These are phyloP conservation scores for Cavia aperea DNA, from an alignment of 2,113 vertebrate species.

Conservation along the genomic window DNA sequence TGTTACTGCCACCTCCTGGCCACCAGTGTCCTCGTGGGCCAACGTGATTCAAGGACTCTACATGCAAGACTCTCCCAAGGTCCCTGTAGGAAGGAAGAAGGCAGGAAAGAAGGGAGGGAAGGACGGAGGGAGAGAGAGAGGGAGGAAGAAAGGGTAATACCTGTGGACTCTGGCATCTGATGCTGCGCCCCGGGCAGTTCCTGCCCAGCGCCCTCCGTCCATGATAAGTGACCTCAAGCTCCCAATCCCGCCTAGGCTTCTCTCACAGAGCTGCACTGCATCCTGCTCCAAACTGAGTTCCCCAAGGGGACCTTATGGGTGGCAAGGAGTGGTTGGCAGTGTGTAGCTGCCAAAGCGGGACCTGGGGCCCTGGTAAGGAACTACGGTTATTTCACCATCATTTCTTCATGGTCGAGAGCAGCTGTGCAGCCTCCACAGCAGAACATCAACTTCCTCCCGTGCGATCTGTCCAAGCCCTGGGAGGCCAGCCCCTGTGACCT, in stretches of 20 bases:
- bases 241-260: not conserved
- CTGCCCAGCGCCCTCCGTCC: not conserved
- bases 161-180: not conserved
- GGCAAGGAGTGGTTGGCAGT: not conserved
- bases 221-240: not conserved
- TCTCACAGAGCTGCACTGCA: not conserved
- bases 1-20: not conserved
- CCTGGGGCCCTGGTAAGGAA: not conserved
- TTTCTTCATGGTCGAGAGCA: not conserved
- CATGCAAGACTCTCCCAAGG: not conserved
- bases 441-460: not conserved
- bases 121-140: too few species aligned
- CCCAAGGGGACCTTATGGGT: not conserved
- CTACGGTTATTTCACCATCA: not conserved
- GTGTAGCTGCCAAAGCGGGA: not conserved
- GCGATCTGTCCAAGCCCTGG: not conserved
- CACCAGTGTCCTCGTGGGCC: not conserved
- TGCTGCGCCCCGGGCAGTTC: too few species aligned
- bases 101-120: too few species aligned
- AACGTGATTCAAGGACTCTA: not conserved
- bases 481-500: not conserved
- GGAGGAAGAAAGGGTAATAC: not conserved
- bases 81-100: not conserved
- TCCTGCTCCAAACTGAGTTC: not conserved
- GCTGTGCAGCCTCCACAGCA: not conserved